phyloP scores from a whole-genome alignment of 2,113 vertebrate species.

The Seriola quinqueradiata region DNA sequence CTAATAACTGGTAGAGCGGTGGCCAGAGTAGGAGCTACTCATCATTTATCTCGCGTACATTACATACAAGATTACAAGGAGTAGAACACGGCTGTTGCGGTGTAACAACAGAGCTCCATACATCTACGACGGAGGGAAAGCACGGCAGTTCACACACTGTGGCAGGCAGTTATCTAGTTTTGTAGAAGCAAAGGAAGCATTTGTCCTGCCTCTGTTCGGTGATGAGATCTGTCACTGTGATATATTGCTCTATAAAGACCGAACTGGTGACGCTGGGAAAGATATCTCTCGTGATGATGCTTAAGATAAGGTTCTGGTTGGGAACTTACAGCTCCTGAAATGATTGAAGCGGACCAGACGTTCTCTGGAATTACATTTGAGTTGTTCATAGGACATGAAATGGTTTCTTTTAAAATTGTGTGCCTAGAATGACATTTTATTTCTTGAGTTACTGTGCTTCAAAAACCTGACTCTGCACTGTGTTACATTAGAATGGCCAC shows the following conservation, averaged over 20 bases:
- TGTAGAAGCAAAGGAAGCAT: constrained; percentile 35
- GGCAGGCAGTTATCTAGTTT: constrained; percentile 30
- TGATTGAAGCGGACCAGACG: not conserved
- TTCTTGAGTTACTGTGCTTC: too few species aligned
- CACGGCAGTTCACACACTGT: constrained; percentile 7
- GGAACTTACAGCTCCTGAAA: not conserved
- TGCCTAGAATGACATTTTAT: not conserved
- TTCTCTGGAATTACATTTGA: constrained; percentile 29
- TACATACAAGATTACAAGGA: not conserved
- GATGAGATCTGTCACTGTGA: constrained; percentile 67
- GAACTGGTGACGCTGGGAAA: constrained; percentile 26
- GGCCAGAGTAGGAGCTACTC: too few species aligned
- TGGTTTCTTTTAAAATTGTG: not conserved
- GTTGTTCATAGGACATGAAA: not conserved
- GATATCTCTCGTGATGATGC: constrained; percentile 20
- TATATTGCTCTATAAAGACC: constrained; percentile 52
- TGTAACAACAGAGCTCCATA: too few species aligned
- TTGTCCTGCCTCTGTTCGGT: constrained; percentile 28
- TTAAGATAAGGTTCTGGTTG: constrained; percentile 4
- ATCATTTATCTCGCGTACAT: too few species aligned
- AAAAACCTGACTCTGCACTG: not conserved
- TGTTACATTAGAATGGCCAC: not conserved
- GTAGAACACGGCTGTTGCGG: too few species aligned
- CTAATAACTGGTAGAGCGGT: too few species aligned
- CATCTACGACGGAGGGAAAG: not conserved